Percentiles rank a stretch among this genome's conserved stretches.
These are phyloP conservation scores for Zonitis immaculata DNA, from an alignment of 2,888 invertebrate genomes.

Conservation along the genomic window DNA sequence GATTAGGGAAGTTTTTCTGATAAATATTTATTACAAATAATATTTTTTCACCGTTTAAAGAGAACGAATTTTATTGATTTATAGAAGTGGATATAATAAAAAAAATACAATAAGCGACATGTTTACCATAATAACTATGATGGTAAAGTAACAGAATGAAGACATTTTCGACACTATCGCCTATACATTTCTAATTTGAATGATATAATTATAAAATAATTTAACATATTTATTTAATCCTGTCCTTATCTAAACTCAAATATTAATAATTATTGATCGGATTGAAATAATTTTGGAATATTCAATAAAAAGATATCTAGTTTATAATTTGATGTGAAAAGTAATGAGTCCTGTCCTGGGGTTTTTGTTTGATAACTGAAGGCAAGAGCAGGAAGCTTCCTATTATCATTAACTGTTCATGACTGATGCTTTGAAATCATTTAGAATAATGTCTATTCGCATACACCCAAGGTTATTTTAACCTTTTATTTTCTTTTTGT, in stretches of 20 bases:
- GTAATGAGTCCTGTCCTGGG: background rate
- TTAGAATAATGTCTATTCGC: conserved; percentile 26
- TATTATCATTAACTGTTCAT: conserved; percentile 39
- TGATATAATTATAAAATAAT: too few species aligned
- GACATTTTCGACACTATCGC: too few species aligned
- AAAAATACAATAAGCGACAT: background rate
- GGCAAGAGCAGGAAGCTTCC: conserved; percentile 41
- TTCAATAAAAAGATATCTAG: too few species aligned
- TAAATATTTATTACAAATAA: background rate
- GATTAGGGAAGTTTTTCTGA: too few species aligned
- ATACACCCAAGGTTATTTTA: conserved; percentile 32
- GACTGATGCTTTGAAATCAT: conserved; percentile 35
- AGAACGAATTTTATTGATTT: background rate
- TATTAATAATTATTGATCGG: too few species aligned
- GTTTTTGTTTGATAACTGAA: too few species aligned
- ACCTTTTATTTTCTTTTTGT: conserved; percentile 11
- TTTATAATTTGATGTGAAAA: background rate
- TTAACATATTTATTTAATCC: too few species aligned
- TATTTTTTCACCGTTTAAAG: too few species aligned
- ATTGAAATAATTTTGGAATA: too few species aligned
- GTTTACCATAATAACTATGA: background rate
- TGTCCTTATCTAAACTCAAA: too few species aligned
- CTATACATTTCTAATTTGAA: too few species aligned
- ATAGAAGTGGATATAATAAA: background rate
- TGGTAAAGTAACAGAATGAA: too few species aligned